Evolutionary conservation across 2,113 vertebrate species (phyloP).

Genomic region (Phainopepla nitens): DNA sequence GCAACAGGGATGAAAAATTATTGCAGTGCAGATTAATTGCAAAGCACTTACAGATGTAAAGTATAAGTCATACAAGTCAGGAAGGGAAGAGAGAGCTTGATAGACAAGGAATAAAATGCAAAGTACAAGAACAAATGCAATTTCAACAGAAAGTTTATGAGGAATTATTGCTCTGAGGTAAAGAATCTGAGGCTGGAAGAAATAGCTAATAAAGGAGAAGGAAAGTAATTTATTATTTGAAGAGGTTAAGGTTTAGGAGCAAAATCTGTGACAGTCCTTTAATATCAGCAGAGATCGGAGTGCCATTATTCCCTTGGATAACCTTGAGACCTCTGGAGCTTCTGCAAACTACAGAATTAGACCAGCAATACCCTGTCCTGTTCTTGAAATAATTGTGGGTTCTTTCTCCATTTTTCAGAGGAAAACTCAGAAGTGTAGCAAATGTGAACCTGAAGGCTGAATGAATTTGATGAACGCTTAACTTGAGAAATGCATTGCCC

Average conservation of each 20-base stretch:
- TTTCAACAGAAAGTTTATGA: slow-evolving; percentile 41
- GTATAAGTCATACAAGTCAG: background rate
- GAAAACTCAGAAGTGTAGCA: background rate
- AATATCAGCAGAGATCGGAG: background rate
- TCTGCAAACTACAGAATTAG: background rate
- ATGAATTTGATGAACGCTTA: background rate
- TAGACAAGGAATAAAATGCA: slow-evolving; percentile 26
- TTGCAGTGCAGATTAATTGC: background rate
- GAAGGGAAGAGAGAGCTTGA: background rate
- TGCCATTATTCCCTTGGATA: background rate
- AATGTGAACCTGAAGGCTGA: background rate
- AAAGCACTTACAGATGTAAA: background rate
- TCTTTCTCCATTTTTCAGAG: background rate
- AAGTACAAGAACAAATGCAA: slow-evolving; percentile 15
- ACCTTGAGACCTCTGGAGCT: background rate
- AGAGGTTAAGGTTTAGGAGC: slow-evolving; percentile 21
- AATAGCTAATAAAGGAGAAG: background rate
- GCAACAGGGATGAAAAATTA: background rate
- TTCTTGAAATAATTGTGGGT: background rate
- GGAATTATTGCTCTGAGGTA: slow-evolving; percentile 26
- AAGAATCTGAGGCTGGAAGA: slow-evolving; percentile 22
- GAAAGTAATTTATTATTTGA: slow-evolving; percentile 43
- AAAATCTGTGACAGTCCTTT: background rate
- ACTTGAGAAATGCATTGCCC: background rate
- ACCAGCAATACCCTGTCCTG: background rate